Percentiles rank a stretch among this genome's conserved stretches.
Evolutionary conservation across 23 tunicate genomes (phyloP).

Genomic region (Corella eumyota): DNA sequence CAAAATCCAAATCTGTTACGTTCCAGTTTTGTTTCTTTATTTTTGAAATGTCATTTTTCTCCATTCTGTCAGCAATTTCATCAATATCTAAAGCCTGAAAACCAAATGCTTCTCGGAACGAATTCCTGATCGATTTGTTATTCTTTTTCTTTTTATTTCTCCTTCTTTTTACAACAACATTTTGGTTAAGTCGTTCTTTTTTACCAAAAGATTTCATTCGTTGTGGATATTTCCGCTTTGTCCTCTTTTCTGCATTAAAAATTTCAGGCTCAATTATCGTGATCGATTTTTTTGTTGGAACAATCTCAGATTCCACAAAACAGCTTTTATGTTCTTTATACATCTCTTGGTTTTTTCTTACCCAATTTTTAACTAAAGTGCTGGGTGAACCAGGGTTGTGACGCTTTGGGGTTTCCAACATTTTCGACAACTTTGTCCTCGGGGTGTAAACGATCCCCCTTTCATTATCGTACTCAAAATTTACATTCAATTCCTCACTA

Average conservation of each 20-base stretch:
- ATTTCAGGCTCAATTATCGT: neutral
- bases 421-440: slow-evolving; percentile 9
- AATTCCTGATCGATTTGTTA: slow-evolving; percentile 21
- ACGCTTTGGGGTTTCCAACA: slow-evolving; percentile 22
- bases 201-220: slow-evolving; percentile 45
- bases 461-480: too few relatives aligned
- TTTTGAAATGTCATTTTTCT: neutral
- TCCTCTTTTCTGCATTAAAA: neutral
- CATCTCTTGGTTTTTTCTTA: slow-evolving; percentile 49
- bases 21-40: slow-evolving; percentile 1
- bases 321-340: slow-evolving; percentile 18
- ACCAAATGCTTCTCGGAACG: slow-evolving; percentile 84
- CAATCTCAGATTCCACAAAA: slow-evolving; percentile 10
- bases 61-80: neutral
- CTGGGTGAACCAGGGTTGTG: slow-evolving; percentile 29
- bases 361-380: slow-evolving; percentile 80
- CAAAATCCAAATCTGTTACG: slow-evolving; percentile 5
- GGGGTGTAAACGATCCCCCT: too few relatives aligned
- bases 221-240: slow-evolving; percentile 12
- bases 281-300: neutral
- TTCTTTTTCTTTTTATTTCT: slow-evolving; percentile 2
- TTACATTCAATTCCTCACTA: too few relatives aligned
- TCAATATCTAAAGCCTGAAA: slow-evolving; percentile 43
- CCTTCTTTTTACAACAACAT: neutral
- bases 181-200: slow-evolving; percentile 12